These are phyloP conservation scores for Paralichthys olivaceus DNA, from an alignment of 2,113 vertebrate species.

Conservation along the genomic window DNA sequence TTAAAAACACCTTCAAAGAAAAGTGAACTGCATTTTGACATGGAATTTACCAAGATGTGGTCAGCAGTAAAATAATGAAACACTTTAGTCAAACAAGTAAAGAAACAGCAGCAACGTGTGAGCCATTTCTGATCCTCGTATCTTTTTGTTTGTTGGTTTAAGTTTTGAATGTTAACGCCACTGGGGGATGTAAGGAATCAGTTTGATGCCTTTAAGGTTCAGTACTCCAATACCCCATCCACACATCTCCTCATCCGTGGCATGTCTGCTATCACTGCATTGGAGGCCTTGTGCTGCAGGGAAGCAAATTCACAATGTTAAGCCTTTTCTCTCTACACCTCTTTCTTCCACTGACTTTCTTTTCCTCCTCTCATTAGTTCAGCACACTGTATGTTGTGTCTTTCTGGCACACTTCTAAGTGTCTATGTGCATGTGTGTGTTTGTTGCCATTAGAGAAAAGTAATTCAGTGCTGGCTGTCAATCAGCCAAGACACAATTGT, in stretches of 20 bases:
- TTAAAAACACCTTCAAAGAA: neutral
- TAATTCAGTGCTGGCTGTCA: conserved; percentile 46
- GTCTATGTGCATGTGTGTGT: neutral
- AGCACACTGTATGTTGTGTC: neutral
- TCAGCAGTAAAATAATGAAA: neutral
- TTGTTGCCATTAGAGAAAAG: conserved; percentile 25
- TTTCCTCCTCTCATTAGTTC: conserved; percentile 25
- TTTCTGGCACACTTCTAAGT: neutral
- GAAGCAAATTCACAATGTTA: conserved; percentile 38
- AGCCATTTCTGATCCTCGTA: neutral
- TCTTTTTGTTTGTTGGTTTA: conserved; percentile 10
- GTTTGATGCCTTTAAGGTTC: conserved; percentile 60
- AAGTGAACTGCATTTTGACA: neutral
- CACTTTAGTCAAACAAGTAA: neutral
- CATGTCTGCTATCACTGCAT: conserved; percentile 38
- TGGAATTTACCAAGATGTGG: neutral
- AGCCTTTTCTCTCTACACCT: neutral
- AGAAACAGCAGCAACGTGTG: neutral
- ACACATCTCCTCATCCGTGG: conserved; percentile 28
- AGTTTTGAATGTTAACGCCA: conserved; percentile 35
- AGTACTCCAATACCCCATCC: conserved; percentile 29
- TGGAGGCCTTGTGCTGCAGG: conserved; percentile 38
- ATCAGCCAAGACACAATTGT: conserved; percentile 57
- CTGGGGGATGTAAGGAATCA: conserved; percentile 53
- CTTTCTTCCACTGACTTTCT: neutral